Percentiles rank a stretch among this genome's conserved stretches.
Conservation (phyloP, 2,888 invertebrate species). For the Creontiades dilutus region DNA sequence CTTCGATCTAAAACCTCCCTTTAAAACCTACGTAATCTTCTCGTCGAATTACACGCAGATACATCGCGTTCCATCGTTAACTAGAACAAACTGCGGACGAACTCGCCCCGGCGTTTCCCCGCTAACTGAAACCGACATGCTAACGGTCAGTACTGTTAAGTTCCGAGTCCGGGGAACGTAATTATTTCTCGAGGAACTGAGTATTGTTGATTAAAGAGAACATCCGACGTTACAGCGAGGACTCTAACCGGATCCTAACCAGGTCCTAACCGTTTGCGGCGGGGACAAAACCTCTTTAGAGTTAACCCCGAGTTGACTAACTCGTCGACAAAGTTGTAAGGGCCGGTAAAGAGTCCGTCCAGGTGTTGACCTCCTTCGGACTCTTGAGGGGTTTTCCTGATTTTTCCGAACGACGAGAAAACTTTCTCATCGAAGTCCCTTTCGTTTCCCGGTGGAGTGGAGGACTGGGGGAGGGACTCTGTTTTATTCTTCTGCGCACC, state of each 20-base stretch:
- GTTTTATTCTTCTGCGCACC: not conserved
- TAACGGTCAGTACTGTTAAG: not conserved
- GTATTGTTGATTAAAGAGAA: conserved; percentile 20
- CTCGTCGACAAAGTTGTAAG: conserved; percentile 5
- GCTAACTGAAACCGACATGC: not conserved
- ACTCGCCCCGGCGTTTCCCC: not conserved
- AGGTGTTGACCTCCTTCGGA: conserved; percentile 23
- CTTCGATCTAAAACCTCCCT: no score
- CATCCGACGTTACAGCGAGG: not conserved
- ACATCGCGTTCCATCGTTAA: no score
- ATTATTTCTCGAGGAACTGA: not conserved
- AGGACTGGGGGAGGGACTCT: not conserved
- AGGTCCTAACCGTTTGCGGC: conserved; percentile 5
- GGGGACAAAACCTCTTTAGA: not conserved
- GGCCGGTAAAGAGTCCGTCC: conserved; percentile 6
- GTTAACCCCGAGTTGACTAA: conserved; percentile 12
- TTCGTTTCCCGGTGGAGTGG: not conserved
- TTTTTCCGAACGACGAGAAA: not conserved
- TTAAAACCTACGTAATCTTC: no score
- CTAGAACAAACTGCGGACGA: no score
- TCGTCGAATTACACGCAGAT: no score
- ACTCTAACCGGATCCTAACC: not conserved
- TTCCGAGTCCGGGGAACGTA: not conserved
- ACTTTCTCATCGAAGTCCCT: not conserved
- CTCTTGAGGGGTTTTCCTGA: not conserved